Evolutionary conservation across 1,140 invertebrate genomes (phyloP).

Genomic region (Diorhabda sublineata): DNA sequence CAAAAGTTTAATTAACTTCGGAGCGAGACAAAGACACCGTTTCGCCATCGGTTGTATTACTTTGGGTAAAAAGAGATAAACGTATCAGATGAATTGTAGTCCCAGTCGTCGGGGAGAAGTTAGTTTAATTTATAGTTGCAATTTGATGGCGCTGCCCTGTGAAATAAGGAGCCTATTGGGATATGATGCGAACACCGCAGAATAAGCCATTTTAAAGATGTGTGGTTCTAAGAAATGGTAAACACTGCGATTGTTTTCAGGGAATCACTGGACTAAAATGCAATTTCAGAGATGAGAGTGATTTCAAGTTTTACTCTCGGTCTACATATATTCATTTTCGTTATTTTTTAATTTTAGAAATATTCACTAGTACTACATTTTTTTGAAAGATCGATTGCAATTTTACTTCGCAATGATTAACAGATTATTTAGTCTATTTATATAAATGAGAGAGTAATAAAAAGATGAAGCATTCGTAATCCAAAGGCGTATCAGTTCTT

Average conservation of each 20-base stretch:
- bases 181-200: constrained; percentile 28
- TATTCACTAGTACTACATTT: no score
- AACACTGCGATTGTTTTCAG: constrained; percentile 24
- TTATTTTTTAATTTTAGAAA: no score
- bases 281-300: no score
- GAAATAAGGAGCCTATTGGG: constrained; percentile 33
- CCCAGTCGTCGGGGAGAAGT: constrained; percentile 38
- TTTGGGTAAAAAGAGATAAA: constrained; percentile 26
- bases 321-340: no score
- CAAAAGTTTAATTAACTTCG: constrained; percentile 40
- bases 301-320: no score
- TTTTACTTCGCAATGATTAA: no score
- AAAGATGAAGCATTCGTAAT: no score
- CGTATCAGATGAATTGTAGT: constrained; percentile 36
- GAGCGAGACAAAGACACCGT: constrained; percentile 28
- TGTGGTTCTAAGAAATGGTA: constrained; percentile 34
- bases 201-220: constrained; percentile 35
- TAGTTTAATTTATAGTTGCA: constrained; percentile 40
- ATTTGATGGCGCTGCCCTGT: constrained; percentile 39
- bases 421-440: no score
- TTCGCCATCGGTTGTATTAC: not conserved
- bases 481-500: no score
- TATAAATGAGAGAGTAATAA: no score
- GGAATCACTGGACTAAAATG: not conserved
- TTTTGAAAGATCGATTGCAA: no score